Evolutionary conservation across 1,140 invertebrate genomes (phyloP).

Genomic region (Microvelia longipes): DNA sequence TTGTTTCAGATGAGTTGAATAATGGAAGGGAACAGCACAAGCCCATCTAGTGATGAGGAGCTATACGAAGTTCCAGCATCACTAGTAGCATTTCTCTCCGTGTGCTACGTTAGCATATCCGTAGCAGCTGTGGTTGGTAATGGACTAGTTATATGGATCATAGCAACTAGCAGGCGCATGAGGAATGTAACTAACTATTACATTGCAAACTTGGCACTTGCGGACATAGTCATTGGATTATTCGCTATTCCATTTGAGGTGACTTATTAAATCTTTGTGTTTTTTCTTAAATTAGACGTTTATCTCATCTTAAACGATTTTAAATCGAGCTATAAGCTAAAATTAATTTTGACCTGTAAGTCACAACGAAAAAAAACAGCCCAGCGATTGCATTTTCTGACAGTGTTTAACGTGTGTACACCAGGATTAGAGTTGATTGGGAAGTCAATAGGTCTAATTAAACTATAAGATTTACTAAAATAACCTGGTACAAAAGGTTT

Average conservation of each 20-base stretch:
- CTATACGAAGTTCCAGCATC: conserved; percentile 35
- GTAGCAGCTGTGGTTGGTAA: conserved; percentile 39
- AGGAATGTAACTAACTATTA: conserved; percentile 39
- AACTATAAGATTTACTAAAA: no score
- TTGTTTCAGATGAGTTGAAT: neutral
- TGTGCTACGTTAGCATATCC: conserved; percentile 41
- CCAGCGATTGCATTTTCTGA: no score
- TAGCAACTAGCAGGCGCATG: conserved; percentile 32
- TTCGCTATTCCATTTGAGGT: conserved; percentile 37
- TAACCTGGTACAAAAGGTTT: no score
- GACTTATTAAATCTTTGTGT: no score
- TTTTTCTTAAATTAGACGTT: no score
- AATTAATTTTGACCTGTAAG: no score
- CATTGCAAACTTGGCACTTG: conserved; percentile 35
- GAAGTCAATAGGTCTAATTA: no score
- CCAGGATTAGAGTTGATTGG: no score
- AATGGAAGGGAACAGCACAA: neutral
- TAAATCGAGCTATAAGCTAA: no score
- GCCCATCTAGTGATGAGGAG: conserved; percentile 9
- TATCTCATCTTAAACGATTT: no score
- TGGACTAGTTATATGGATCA: conserved; percentile 37
- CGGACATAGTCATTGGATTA: conserved; percentile 33
- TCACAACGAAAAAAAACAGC: no score
- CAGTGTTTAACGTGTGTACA: no score
- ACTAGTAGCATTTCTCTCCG: conserved; percentile 35